Evolutionary conservation across 1,140 invertebrate species (phyloP), one percentile per base, ranked within the genome.

Genomic region (Ostrea denselamellosa): DNA sequence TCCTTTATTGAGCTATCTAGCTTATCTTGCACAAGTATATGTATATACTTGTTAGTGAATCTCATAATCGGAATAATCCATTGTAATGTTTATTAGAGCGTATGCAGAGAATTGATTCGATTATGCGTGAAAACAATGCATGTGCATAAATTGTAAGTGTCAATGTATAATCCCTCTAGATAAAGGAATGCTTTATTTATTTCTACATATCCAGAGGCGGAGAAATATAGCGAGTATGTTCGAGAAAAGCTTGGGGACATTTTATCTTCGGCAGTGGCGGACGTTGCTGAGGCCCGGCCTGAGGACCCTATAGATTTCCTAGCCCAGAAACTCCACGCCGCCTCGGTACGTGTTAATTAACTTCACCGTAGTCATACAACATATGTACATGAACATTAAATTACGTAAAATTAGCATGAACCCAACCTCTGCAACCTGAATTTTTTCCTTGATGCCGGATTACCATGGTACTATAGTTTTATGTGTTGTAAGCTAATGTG

Each of bases 261-360:
- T 5, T 51, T 88, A 4, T 83, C 87, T 8, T 34, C 58, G 71
- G 87, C 87, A 34, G 62, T 88, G 8, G 65, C 83, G 65, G 83
- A 88, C 17, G 68, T 88, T 8, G 58, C 84, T 10, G 62, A 62
- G 10, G 84, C n/a, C 34, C 54, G 87, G 34, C 87, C 87, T 5
- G 28, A 56, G n/a, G 87, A 88, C 53, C 87, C 87, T 51, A 88
- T 88, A n/a, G 62, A 85, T 25, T 88, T 53, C 68, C 83, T 88
- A 22, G 83, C 87, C 28, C 52, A 54, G 8, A 12, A 52, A n/a
- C 52, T 88, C 4, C 85, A 85, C 83, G 85, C 53, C 44, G 44
- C 68, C 5, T 54, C 56, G 65, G 87, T 88, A 54, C 56, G 87
- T 88, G 19, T 19, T 25, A 0, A 81, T 14, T 34, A 65, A n/a